Evolutionary conservation across 2,888 invertebrate genomes (phyloP).

Genomic region (Philereme transversata): DNA sequence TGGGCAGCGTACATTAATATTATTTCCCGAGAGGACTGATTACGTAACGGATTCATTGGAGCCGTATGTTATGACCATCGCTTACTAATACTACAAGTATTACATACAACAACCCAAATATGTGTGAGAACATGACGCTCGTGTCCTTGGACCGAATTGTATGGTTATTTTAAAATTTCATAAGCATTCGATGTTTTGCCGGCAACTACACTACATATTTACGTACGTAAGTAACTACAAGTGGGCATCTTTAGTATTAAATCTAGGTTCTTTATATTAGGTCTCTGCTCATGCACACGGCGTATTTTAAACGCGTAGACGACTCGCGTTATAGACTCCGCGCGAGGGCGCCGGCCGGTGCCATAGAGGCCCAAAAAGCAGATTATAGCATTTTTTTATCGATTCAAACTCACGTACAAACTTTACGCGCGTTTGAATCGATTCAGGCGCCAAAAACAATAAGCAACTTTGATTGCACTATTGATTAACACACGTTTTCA

Average conservation of each 20-base stretch:
- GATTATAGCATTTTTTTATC: no score
- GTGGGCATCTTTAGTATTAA: conserved; percentile 8
- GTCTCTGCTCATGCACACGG: background rate
- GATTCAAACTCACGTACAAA: no score
- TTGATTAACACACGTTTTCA: conserved; percentile 1
- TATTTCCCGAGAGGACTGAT: conserved; percentile 57
- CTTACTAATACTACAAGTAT: conserved; percentile 22
- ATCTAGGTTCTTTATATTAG: conserved; percentile 1
- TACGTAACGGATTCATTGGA: conserved; percentile 48
- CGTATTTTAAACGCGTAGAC: no score
- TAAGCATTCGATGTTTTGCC: conserved; percentile 17
- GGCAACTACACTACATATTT: conserved; percentile 1
- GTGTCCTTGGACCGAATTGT: conserved; percentile 29
- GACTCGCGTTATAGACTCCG: no score
- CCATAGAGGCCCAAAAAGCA: no score
- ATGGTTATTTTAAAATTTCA: conserved; percentile 22
- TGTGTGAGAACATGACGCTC: conserved; percentile 21
- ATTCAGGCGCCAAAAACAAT: background rate
- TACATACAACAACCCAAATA: conserved; percentile 26
- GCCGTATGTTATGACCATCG: conserved; percentile 23
- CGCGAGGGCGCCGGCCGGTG: no score
- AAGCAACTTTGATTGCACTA: background rate
- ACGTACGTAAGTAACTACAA: background rate
- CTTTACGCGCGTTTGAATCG: no score
- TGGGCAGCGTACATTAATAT: conserved; percentile 52